Base-by-base conservation (phyloP, 2,888 invertebrate genomes). In the Ethmia dodecea region DNA sequence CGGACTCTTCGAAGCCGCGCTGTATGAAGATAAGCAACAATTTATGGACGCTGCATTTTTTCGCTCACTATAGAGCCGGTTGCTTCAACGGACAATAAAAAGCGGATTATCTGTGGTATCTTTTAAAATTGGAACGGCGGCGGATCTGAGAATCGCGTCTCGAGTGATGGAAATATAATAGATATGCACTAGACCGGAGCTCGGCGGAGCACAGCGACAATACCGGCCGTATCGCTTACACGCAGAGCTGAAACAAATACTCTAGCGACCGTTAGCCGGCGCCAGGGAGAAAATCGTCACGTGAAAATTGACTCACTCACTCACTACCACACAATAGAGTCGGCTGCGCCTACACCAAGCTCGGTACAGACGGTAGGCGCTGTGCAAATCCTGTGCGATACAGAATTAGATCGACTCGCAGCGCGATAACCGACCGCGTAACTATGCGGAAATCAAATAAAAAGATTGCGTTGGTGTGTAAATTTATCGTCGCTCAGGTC, bases 381-480 rank as follows among this genome's bases (percentile, higher is more conserved):
- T 71, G 63, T 14, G 31, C 31, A 10, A 13, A 66, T 69, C 70
- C 71, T 65, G 29, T 16, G 32, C 28, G 24, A 28, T 37, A 27
- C 41, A 57, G 61, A 83, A 76, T 76, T 83, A 81, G 83, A 77
- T 62, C 63, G 59, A 60, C 65, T 64, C 68, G 65, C 63, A 60
- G 61, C 61, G 63, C 67, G 73, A 76, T 75, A 76, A 71, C 60
- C 65, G 57, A 51, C 60, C 55, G 59, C 62, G 76, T 73, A 65
- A 63, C 78, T 72, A 84, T 75, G 84, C 84, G 84, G 84, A 86
- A 81, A 75, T 68, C 62, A 60, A 71, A 71, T 72, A 69, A 74
- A 78, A 80, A 72, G 65, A 68, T 67, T 62, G 70, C 74, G 75
- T 77, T 66, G 70, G 71, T 64, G 75, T 72, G 72, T 71, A 77